These are phyloP conservation scores for Heterohyrax brucei DNA, from an alignment of 2,797 vertebrate genomes.

Conservation along the genomic window DNA sequence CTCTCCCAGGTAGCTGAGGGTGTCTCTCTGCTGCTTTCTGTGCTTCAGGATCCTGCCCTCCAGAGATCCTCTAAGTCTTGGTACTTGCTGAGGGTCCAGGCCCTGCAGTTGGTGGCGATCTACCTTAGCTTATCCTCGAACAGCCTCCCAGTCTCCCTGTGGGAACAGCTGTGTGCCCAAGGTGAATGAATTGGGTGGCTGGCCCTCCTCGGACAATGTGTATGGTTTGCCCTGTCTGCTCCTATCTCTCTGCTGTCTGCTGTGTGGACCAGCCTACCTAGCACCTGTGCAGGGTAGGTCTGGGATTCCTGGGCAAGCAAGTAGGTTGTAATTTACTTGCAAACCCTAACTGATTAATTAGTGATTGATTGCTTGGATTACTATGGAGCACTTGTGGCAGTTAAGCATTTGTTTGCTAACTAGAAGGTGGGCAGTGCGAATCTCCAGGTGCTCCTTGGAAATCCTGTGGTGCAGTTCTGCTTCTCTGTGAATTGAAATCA, in stretches of 20 bases:
- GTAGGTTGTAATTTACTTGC: not conserved
- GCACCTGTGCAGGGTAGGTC: not conserved
- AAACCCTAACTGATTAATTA: not conserved
- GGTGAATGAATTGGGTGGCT: slow-evolving; percentile 88
- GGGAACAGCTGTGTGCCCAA: slow-evolving; percentile 90
- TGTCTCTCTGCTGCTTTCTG: slow-evolving; percentile 90
- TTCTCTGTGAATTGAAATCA: too few relatives aligned
- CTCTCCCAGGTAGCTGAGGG: slow-evolving; percentile 92
- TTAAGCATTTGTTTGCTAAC: too few relatives aligned
- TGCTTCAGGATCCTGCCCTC: slow-evolving; percentile 92
- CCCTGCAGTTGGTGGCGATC: slow-evolving; percentile 91
- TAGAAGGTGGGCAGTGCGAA: too few relatives aligned
- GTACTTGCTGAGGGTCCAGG: slow-evolving; percentile 95
- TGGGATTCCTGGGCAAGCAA: not conserved
- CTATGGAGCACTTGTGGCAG: not conserved
- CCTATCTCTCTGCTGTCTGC: not conserved
- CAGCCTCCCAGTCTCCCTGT: slow-evolving; percentile 89
- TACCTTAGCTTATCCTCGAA: slow-evolving; percentile 93
- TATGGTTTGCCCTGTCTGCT: not conserved
- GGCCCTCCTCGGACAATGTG: not conserved
- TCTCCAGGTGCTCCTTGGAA: too few relatives aligned
- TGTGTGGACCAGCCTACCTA: not conserved
- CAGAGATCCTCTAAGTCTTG: slow-evolving; percentile 93
- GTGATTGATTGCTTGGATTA: slow-evolving; percentile 9
- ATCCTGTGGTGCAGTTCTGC: too few relatives aligned